These are phyloP conservation scores for Dromiciops gliroides DNA, from an alignment of 2,113 vertebrate genomes.

Conservation along the genomic window DNA sequence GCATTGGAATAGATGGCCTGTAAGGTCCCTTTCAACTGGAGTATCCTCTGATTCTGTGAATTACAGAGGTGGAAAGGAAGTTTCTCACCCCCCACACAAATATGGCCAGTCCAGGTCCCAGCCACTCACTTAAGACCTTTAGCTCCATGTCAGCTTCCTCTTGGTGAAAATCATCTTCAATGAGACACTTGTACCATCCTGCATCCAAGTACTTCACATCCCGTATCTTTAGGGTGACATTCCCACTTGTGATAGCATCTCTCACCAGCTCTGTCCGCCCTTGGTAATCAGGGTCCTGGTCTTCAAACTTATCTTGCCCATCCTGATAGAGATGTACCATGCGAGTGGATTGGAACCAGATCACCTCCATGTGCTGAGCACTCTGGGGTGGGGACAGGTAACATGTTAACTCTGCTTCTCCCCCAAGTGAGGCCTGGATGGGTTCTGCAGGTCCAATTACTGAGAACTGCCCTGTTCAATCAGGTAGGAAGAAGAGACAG, in stretches of 20 bases:
- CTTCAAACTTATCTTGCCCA: slow-evolving; percentile 33
- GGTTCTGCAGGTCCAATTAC: slow-evolving; percentile 14
- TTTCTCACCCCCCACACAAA: neutral
- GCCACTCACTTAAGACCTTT: slow-evolving; percentile 32
- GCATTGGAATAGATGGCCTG: neutral
- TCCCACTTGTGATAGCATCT: slow-evolving; percentile 10
- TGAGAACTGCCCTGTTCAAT: slow-evolving; percentile 30
- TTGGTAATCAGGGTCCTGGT: slow-evolving; percentile 47
- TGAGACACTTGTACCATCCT: slow-evolving; percentile 45
- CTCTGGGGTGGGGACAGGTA: slow-evolving; percentile 20
- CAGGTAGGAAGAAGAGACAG: neutral
- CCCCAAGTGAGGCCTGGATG: neutral
- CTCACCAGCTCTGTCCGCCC: slow-evolving; percentile 55
- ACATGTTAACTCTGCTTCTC: neutral
- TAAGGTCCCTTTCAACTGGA: neutral
- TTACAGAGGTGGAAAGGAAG: neutral
- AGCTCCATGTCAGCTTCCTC: slow-evolving; percentile 28
- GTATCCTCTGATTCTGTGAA: neutral
- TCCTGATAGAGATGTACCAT: slow-evolving; percentile 51
- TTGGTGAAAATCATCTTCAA: neutral
- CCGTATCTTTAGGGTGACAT: slow-evolving; percentile 37
- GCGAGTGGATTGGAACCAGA: slow-evolving; percentile 2
- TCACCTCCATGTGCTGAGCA: slow-evolving; percentile 45
- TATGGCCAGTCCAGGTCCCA: neutral
- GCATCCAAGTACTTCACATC: slow-evolving; percentile 23